A percentile compares a stretch with the other conserved stretches of the same genome.
Evolutionary conservation across 2,113 vertebrate species (phyloP).

Genomic region (Platycercus adscitus): DNA sequence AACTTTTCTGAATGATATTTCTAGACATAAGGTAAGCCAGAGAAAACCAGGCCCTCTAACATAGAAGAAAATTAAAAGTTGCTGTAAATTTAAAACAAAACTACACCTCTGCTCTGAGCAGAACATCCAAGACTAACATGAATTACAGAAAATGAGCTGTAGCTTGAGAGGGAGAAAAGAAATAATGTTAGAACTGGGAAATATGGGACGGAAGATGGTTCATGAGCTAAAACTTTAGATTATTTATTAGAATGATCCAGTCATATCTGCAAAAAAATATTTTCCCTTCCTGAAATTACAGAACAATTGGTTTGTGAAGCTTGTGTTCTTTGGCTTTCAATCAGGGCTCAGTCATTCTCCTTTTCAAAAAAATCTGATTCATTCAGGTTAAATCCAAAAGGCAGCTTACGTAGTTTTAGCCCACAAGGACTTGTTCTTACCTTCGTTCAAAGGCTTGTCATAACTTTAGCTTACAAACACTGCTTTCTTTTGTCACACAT

Average conservation of each 20-base stretch:
- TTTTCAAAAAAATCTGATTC: neutral
- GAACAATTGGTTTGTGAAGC: neutral
- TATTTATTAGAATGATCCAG: slow-evolving; percentile 39
- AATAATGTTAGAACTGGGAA: slow-evolving; percentile 22
- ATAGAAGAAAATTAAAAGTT: slow-evolving; percentile 1
- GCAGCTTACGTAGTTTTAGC: slow-evolving; percentile 24
- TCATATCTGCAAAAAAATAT: slow-evolving; percentile 2
- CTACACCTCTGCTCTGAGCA: slow-evolving; percentile 12
- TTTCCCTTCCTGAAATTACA: slow-evolving; percentile 13
- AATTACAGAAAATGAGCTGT: slow-evolving; percentile 13
- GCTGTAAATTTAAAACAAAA: slow-evolving; percentile 51
- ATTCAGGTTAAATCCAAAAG: slow-evolving; percentile 55
- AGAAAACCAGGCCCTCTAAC: neutral
- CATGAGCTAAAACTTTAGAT: slow-evolving; percentile 16
- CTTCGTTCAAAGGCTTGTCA: slow-evolving; percentile 10
- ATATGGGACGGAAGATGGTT: slow-evolving; percentile 12
- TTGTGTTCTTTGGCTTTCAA: slow-evolving; percentile 28
- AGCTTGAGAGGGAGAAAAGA: neutral
- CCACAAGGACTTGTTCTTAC: slow-evolving; percentile 1
- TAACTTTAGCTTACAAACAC: slow-evolving; percentile 31
- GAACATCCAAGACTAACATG: neutral
- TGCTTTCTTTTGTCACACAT: slow-evolving; percentile 10
- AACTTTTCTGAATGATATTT: slow-evolving; percentile 66
- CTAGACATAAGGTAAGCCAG: slow-evolving; percentile 19
- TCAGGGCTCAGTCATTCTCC: neutral